phyloP scores from a whole-genome alignment of 2,888 invertebrate genomes.

The Deilephila porcellus region DNA sequence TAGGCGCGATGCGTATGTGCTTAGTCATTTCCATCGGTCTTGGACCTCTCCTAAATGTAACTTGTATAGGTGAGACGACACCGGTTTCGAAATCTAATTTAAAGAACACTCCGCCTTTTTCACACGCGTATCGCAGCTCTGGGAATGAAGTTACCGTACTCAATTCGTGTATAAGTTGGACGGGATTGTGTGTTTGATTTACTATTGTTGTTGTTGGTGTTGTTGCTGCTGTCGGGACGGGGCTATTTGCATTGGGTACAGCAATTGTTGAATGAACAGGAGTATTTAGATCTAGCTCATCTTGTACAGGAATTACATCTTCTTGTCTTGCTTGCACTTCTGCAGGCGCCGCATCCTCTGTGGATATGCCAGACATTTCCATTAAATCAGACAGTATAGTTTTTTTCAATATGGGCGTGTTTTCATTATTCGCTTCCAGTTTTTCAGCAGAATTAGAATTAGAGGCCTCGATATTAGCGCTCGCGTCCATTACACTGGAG shows the following conservation, averaged over 20 bases:
- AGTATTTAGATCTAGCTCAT: neutral
- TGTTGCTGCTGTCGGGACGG: neutral
- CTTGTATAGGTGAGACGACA: conserved; percentile 62
- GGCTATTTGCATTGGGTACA: too few relatives aligned
- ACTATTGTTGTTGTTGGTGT: neutral
- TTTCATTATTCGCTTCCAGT: conserved; percentile 33
- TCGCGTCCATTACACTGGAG: neutral
- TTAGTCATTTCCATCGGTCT: neutral
- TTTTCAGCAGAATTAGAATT: conserved; percentile 26
- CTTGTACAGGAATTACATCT: neutral
- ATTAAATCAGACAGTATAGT: conserved; percentile 76
- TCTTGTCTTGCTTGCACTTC: conserved; percentile 27
- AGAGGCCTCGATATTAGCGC: neutral
- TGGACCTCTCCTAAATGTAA: conserved; percentile 59
- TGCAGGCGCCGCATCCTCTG: conserved; percentile 58
- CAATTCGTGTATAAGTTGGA: conserved; percentile 36
- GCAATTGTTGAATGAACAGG: neutral
- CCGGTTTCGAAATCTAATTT: conserved; percentile 67
- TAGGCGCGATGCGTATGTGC: neutral
- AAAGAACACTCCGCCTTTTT: conserved; percentile 62
- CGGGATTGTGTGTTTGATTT: neutral
- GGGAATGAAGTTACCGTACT: conserved; percentile 59
- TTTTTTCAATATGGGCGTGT: conserved; percentile 49
- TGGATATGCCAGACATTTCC: conserved; percentile 79
- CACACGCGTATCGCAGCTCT: conserved; percentile 65